Percentiles rank a stretch among this genome's conserved stretches.
phyloP scores from a whole-genome alignment of 2,888 invertebrate species.

The Neria commutata region DNA sequence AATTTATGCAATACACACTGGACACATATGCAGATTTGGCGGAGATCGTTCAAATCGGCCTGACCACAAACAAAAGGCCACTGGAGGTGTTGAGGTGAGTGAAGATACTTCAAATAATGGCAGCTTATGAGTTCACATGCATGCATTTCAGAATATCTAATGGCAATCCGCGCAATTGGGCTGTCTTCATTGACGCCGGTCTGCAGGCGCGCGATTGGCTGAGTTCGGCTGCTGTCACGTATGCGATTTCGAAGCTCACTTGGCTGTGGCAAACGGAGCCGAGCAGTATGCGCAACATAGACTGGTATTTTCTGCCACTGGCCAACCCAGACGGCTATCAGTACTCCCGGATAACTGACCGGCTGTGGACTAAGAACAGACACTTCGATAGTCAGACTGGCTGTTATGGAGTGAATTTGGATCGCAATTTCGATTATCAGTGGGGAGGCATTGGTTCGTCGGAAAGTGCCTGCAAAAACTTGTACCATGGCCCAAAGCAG shows the following conservation, averaged over 20 bases:
- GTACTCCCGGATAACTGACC: slow-evolving; percentile 77
- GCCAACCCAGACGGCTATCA: slow-evolving; percentile 86
- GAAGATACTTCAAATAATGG: no score
- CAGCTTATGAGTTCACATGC: neutral
- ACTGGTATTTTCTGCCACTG: slow-evolving; percentile 81
- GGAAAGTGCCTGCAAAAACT: slow-evolving; percentile 79
- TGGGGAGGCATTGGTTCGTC: slow-evolving; percentile 84
- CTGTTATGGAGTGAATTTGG: slow-evolving; percentile 80
- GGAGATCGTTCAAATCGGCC: slow-evolving; percentile 75
- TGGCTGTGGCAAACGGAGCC: slow-evolving; percentile 67
- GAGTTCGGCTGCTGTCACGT: slow-evolving; percentile 78
- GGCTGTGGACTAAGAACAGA: slow-evolving; percentile 84
- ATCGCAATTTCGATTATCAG: slow-evolving; percentile 84
- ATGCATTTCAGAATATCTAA: slow-evolving; percentile 68
- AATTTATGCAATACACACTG: slow-evolving; percentile 74
- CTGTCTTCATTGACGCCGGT: slow-evolving; percentile 76
- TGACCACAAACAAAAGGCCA: slow-evolving; percentile 74
- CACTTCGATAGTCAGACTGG: slow-evolving; percentile 63
- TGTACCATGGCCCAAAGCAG: slow-evolving; percentile 75
- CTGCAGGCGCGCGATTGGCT: slow-evolving; percentile 92
- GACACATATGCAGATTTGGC: slow-evolving; percentile 74
- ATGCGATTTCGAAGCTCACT: slow-evolving; percentile 73
- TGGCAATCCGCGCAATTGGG: slow-evolving; percentile 67
- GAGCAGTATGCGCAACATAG: slow-evolving; percentile 74
- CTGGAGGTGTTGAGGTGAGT: slow-evolving; percentile 67